phyloP scores from a whole-genome alignment of 2,797 vertebrate species.

The Dendrocincla fuliginosa region DNA sequence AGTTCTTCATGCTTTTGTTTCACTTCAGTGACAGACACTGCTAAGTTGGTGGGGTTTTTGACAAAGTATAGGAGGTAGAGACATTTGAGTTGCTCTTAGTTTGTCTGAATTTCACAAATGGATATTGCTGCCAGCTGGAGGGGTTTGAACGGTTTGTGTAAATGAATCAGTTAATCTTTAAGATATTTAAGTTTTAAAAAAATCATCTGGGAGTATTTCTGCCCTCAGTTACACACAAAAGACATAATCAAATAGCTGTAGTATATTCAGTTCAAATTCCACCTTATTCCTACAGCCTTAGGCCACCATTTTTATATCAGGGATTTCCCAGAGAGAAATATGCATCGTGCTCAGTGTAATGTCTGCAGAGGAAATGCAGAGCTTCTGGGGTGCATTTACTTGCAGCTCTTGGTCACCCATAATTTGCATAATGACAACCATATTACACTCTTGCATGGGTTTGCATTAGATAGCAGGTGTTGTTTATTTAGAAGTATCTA shows the following conservation, averaged over 20 bases:
- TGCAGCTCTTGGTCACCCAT: not conserved
- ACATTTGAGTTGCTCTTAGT: not conserved
- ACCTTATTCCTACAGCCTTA: not conserved
- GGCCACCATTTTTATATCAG: not conserved
- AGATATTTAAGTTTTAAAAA: not conserved
- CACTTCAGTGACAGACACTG: not conserved
- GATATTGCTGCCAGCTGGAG: not conserved
- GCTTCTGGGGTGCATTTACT: not conserved
- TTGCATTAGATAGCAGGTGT: constrained; percentile 9
- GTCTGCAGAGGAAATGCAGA: not conserved
- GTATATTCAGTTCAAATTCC: not conserved
- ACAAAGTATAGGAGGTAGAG: not conserved
- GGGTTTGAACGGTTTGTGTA: not conserved
- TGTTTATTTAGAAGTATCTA: constrained; percentile 24
- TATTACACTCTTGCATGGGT: not conserved
- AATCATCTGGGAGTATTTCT: not conserved
- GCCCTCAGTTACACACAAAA: not conserved
- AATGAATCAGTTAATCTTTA: not conserved
- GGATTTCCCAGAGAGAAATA: not conserved
- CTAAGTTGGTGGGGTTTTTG: not conserved
- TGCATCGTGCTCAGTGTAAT: not conserved
- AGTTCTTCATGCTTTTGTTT: not conserved
- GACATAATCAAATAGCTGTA: not conserved
- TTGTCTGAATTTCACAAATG: not conserved
- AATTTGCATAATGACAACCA: not conserved